These are phyloP conservation scores for Miniopterus natalensis DNA, from an alignment of 2,113 vertebrate genomes.

Conservation along the genomic window DNA sequence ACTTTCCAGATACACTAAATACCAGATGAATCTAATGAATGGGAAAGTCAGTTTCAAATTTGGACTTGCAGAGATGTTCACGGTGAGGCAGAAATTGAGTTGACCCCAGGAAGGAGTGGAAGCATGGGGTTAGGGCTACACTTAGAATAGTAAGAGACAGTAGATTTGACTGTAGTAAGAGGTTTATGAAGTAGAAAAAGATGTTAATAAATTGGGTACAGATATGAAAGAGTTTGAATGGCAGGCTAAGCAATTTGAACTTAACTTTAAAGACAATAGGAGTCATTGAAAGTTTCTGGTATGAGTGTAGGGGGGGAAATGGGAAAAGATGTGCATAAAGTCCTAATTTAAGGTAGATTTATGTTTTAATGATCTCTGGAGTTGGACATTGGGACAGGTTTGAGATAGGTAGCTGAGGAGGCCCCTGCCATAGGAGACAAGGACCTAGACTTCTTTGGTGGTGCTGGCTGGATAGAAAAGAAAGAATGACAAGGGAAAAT, in stretches of 20 bases:
- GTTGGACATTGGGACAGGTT: neutral
- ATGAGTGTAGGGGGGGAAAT: neutral
- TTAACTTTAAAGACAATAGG: neutral
- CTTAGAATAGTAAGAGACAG: neutral
- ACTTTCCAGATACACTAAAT: neutral
- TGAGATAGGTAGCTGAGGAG: neutral
- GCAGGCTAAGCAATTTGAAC: neutral
- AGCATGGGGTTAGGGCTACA: neutral
- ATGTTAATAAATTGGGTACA: neutral
- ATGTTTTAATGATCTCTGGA: neutral
- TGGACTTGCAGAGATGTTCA: neutral
- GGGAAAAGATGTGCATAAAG: neutral
- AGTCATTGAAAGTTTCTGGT: neutral
- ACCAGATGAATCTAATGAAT: neutral
- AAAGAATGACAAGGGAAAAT: neutral
- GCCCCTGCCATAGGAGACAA: neutral
- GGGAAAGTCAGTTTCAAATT: neutral
- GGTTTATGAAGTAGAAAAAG: neutral
- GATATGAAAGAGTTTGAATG: neutral
- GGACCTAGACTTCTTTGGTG: neutral
- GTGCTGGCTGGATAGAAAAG: neutral
- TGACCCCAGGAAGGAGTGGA: neutral
- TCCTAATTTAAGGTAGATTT: neutral
- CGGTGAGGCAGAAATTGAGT: neutral
- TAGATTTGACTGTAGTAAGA: neutral